Conservation (phyloP, 2,113 vertebrate species). For the Pterocles orientalis region DNA sequence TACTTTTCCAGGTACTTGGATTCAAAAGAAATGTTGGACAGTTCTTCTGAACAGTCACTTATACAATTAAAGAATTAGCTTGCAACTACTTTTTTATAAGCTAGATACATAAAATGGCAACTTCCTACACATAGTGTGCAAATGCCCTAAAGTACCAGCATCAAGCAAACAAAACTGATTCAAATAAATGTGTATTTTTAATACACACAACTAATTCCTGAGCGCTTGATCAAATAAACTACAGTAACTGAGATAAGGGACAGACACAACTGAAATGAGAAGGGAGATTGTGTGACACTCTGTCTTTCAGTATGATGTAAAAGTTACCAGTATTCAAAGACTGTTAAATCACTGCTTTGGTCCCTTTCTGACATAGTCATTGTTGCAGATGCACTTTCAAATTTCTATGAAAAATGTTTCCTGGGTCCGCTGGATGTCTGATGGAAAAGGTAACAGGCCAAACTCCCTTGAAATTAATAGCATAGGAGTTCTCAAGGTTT, state of each 20-base stretch:
- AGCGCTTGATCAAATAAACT: not conserved
- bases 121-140: not conserved
- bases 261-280: not conserved
- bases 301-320: not conserved
- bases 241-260: not conserved
- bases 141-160: not conserved
- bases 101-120: slow-evolving; percentile 4
- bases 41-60: not conserved
- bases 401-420: not conserved
- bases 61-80: not conserved
- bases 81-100: slow-evolving; percentile 16
- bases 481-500: not conserved
- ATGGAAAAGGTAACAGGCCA: not conserved
- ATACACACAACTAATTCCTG: not conserved
- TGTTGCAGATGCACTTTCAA: not conserved
- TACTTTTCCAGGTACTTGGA: not conserved
- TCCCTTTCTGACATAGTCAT: not conserved
- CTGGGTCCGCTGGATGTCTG: not conserved
- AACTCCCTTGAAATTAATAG: not conserved
- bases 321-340: not conserved
- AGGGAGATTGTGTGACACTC: not conserved
- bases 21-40: not conserved
- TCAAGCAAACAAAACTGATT: not conserved
- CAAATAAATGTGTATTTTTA: slow-evolving; percentile 8
- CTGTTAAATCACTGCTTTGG: not conserved